Percentiles rank a stretch among this genome's conserved stretches.
Evolutionary conservation across 2,797 vertebrate species (phyloP).

Genomic region (Fratercula arctica): DNA sequence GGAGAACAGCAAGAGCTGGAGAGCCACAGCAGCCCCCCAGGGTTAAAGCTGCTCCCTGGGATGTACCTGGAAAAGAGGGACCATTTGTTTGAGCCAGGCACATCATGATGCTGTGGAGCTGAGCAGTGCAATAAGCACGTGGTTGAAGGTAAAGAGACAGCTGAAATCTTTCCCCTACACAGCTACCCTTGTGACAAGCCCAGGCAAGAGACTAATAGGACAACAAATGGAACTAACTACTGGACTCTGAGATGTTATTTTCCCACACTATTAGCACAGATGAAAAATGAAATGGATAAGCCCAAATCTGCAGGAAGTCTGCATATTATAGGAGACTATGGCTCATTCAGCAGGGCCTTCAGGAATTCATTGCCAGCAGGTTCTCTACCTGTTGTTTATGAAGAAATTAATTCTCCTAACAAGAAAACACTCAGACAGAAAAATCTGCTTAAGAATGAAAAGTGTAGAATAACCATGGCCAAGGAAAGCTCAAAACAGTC

Average conservation of each 20-base stretch:
- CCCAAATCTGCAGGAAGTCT: not conserved
- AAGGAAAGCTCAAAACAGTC: not conserved
- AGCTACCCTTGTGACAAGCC: not conserved
- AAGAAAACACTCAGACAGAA: not conserved
- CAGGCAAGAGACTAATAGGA: not conserved
- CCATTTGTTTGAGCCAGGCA: accelerated
- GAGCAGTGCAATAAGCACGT: not conserved
- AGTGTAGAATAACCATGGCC: accelerated
- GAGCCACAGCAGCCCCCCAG: not conserved
- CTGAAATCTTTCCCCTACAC: not conserved
- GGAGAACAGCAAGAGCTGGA: not conserved
- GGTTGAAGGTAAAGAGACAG: not conserved
- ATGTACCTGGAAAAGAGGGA: not conserved
- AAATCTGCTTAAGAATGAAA: not conserved
- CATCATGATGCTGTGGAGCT: not conserved
- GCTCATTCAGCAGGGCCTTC: not conserved
- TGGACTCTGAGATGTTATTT: not conserved
- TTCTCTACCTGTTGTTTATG: accelerated
- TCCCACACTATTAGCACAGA: not conserved
- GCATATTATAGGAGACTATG: not conserved
- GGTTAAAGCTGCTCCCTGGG: not conserved
- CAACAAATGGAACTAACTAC: not conserved
- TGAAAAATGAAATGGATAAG: not conserved
- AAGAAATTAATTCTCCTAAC: not conserved
- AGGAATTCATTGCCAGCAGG: not conserved